These are phyloP conservation scores for Pelodytes ibericus DNA, from an alignment of 2,797 vertebrate species.

Conservation along the genomic window DNA sequence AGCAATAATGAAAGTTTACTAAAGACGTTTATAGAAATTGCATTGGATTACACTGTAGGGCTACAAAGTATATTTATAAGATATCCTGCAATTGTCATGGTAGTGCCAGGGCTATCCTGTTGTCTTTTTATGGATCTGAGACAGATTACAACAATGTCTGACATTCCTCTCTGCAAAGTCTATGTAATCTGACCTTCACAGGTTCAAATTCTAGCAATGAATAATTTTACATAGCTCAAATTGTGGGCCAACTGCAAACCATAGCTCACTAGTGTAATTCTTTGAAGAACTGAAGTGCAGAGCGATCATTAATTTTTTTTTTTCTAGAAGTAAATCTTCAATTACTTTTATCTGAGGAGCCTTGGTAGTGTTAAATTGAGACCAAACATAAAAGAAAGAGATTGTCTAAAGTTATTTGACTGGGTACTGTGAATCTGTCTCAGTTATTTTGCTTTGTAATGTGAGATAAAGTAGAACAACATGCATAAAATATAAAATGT, in stretches of 20 bases:
- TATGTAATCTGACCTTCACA: constrained; percentile 29
- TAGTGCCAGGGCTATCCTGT: background rate
- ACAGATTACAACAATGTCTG: constrained; percentile 28
- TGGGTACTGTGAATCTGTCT: background rate
- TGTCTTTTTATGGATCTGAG: background rate
- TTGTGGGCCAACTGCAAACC: constrained; percentile 13
- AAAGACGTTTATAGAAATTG: no score
- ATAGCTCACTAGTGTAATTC: constrained; percentile 20
- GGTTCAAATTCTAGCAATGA: constrained; percentile 23
- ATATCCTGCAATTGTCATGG: background rate
- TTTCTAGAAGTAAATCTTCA: constrained; percentile 4
- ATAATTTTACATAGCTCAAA: constrained; percentile 37
- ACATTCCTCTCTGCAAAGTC: constrained; percentile 16
- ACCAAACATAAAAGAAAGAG: constrained; percentile 5
- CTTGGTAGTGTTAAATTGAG: constrained; percentile 2
- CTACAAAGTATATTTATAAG: no score
- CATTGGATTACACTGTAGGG: no score
- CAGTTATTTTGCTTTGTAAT: no score
- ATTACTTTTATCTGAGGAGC: constrained; percentile 1
- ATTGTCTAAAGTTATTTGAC: background rate
- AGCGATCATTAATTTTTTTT: constrained; percentile 15
- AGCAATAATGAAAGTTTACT: no score
- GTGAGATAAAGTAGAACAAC: no score
- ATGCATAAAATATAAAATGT: background rate
- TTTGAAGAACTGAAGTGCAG: constrained; percentile 23